Conservation (phyloP, 2,113 vertebrate species). For the Alethe diademata region DNA sequence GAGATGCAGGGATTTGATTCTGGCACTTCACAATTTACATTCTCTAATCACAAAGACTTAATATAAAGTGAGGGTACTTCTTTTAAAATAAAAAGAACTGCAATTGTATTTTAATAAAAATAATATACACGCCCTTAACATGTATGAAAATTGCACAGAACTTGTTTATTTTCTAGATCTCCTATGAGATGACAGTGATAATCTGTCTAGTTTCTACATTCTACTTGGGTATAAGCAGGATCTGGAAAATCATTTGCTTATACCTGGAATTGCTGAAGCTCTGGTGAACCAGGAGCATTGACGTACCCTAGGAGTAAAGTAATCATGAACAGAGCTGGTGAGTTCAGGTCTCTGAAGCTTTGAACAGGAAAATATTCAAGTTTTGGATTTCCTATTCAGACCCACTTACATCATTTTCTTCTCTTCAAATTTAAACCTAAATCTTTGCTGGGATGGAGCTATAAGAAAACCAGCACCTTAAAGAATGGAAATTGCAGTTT, state of each 20-base stretch:
- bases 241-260: not conserved
- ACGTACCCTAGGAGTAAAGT: not conserved
- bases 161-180: not conserved
- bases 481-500: not conserved
- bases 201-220: not conserved
- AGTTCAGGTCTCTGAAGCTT: not conserved
- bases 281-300: not conserved
- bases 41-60: not conserved
- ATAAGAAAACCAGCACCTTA: not conserved
- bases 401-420: not conserved
- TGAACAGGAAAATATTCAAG: not conserved
- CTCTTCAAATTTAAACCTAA: not conserved
- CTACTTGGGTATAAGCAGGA: not conserved
- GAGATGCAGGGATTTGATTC: not conserved
- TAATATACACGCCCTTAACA: not conserved
- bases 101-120: not conserved
- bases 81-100: not conserved
- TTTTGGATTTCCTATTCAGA: not conserved
- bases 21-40: not conserved
- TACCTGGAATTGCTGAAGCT: not conserved
- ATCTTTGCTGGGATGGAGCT: not conserved
- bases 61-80: not conserved
- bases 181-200: not conserved
- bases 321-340: not conserved
- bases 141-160: not conserved